Percentiles rank a stretch among this genome's conserved stretches.
phyloP scores from a whole-genome alignment of 2,888 invertebrate genomes.

The Sphaerophoria rueppellii region DNA sequence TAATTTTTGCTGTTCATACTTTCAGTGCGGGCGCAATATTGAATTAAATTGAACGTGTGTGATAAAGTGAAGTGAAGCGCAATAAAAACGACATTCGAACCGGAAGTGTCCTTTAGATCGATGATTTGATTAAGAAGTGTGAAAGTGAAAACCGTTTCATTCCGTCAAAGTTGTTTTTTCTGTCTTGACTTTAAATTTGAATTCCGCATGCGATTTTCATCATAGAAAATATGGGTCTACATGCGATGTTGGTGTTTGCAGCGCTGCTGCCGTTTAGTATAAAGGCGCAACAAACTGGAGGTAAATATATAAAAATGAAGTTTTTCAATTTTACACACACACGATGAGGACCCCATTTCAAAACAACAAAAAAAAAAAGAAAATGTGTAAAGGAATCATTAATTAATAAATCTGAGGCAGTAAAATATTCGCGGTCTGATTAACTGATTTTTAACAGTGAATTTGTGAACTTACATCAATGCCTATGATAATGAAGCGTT shows the following conservation, averaged over 20 bases:
- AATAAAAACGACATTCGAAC: slow-evolving; percentile 50
- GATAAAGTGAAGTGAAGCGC: slow-evolving; percentile 48
- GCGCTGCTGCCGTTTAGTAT: slow-evolving; percentile 41
- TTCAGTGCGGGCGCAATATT: slow-evolving; percentile 23
- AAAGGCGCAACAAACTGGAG: slow-evolving; percentile 56
- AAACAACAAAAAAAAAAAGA: background rate
- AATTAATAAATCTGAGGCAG: background rate
- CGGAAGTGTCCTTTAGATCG: slow-evolving; percentile 49
- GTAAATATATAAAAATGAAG: slow-evolving; percentile 52
- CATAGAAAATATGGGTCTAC: slow-evolving; percentile 38
- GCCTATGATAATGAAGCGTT: background rate
- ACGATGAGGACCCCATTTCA: slow-evolving; percentile 12
- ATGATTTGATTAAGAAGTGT: slow-evolving; percentile 34
- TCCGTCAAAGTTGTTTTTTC: background rate
- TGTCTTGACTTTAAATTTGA: slow-evolving; percentile 1
- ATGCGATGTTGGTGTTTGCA: slow-evolving; percentile 43
- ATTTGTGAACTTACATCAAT: slow-evolving; percentile 11
- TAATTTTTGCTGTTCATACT: background rate
- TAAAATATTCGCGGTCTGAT: slow-evolving; percentile 49
- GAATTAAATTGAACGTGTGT: slow-evolving; percentile 23
- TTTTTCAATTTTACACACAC: background rate
- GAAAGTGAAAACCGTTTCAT: slow-evolving; percentile 54
- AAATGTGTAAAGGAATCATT: slow-evolving; percentile 2
- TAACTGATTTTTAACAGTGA: slow-evolving; percentile 38
- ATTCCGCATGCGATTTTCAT: slow-evolving; percentile 47